Evolutionary conservation across 2,797 vertebrate species (phyloP), one percentile per base, ranked within the genome.

Genomic region (Anableps anableps): DNA sequence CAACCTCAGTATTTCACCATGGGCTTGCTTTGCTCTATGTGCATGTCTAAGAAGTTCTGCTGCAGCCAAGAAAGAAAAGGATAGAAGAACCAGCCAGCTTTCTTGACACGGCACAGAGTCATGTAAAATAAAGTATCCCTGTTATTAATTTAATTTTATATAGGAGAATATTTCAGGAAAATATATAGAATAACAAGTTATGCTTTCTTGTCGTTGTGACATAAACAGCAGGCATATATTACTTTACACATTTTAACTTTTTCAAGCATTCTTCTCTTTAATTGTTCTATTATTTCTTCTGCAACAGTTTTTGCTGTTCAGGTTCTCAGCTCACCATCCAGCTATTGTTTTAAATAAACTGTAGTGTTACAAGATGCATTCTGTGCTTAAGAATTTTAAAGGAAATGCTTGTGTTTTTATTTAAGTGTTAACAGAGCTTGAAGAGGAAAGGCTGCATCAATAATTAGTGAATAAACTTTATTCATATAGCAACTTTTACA

Each of bases 1-100:
- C 55, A 84, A 78, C 77, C 73, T 60, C 51, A 50, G 14, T 17
- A 29, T 78, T 89, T 73, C 62, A 78, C 43, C 64, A 51, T 34
- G 19, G 53, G 50, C 50, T 48, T 76, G 29, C 13, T 34, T 26
- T 43, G 36, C 0, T 34, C 43, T 53, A 21, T 41, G 26, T 41
- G 43, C 23, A 51, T 17, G 68, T 78, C 17, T 16, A 83, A 79
- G 74, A 41, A 43, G 36, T 58, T 34, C 10, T 58, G n/a, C n/a
- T 29, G 10, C 38, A 66, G 31, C 76, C 36, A 14, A 2, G 41
- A 66, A 45, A 41, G 10, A 31, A 82, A 80, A 71, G 9, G 5
- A 70, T 13, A 43, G 66, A 43, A 43, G 21, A 70, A 45, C 14
- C 13, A 45, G 68, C 41, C 26, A 71, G 68, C 41, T 45, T 5